Base-by-base conservation (phyloP, 2,888 invertebrate genomes). In the Pachycephus smyrnensis region DNA sequence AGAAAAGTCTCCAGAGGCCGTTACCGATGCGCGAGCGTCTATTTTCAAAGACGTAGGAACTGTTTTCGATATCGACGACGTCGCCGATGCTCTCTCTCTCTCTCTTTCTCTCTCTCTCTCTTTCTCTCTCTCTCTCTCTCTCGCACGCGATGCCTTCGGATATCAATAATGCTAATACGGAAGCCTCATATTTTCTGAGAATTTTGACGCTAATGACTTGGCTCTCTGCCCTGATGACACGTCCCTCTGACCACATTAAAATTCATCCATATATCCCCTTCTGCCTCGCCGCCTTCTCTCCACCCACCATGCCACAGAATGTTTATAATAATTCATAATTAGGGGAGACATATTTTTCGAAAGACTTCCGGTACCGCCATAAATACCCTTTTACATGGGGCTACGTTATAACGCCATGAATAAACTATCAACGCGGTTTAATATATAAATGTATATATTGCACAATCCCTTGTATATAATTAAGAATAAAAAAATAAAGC, bases 271-370 rank as follows among this genome's bases (percentile, higher is more conserved):
- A 55, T 9, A 55, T 55, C 55, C 55, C 55, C 23, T 40, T 40
- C 40, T 40, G 4, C 40, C 9, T 55, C 9, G 55, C 9, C 55
- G 23, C 6, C 23, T 23, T 55, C 3, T 2, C 23, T 2, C 55
- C 55, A 23, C 9, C 55, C 23, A 23, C 71, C 31, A 3, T 23
- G 31, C 71, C 33, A 12, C 32, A 71, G 32, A 33, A 33, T 71
- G 71, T 71, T 71, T 71, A 71, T 71, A 71, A 71, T 71, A 71
- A 32, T 71, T 71, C 71, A 71, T 71, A 71, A 71, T 71, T 71
- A 31, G 71, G 15, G 12, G 31, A 31, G 71, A 33, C 33, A 33
- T 71, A 71, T 71, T 71, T 71, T 71, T 71, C 31, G 71, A 33
- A 71, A 33, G 71, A 71, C 71, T 55, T 55, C 55, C 55, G 55